A percentile compares a stretch with the other conserved stretches of the same genome.
These are phyloP conservation scores for Cynopterus sphinx DNA, from an alignment of 2,797 vertebrate genomes.

Conservation along the genomic window DNA sequence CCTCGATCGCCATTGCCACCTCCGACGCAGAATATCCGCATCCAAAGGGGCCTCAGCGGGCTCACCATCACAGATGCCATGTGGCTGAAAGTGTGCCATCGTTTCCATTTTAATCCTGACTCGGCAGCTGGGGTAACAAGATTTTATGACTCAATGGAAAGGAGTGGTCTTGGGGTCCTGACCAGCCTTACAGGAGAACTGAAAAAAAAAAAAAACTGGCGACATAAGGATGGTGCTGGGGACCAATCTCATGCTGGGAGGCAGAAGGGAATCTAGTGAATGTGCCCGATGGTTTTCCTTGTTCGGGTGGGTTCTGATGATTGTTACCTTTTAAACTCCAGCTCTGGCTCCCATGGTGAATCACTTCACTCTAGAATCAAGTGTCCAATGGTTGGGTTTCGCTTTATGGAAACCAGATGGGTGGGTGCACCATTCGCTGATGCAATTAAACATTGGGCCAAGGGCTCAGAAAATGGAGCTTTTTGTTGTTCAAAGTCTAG, in stretches of 20 bases:
- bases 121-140: conserved; percentile 92
- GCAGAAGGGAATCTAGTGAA: conserved; percentile 94
- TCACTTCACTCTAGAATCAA: conserved; percentile 95
- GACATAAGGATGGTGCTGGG: conserved; percentile 95
- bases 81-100: conserved; percentile 93
- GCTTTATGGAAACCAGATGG: conserved; percentile 94
- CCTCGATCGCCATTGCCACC: conserved; percentile 92
- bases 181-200: conserved; percentile 94
- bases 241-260: conserved; percentile 94
- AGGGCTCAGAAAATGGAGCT: conserved; percentile 95
- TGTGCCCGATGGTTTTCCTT: conserved; percentile 93
- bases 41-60: conserved; percentile 91
- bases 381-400: conserved; percentile 95
- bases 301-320: conserved; percentile 95
- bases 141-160: conserved; percentile 94
- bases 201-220: conserved; percentile 96
- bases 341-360: conserved; percentile 94
- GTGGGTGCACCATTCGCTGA: conserved; percentile 95
- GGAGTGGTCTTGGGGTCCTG: conserved; percentile 91
- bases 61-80: conserved; percentile 90
- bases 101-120: conserved; percentile 95
- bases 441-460: conserved; percentile 95
- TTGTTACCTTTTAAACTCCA: conserved; percentile 94
- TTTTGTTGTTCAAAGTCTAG: conserved; percentile 96
- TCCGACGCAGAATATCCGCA: conserved; percentile 89